phyloP scores from a whole-genome alignment of 2,888 invertebrate species.

The Apodemia duryi region DNA sequence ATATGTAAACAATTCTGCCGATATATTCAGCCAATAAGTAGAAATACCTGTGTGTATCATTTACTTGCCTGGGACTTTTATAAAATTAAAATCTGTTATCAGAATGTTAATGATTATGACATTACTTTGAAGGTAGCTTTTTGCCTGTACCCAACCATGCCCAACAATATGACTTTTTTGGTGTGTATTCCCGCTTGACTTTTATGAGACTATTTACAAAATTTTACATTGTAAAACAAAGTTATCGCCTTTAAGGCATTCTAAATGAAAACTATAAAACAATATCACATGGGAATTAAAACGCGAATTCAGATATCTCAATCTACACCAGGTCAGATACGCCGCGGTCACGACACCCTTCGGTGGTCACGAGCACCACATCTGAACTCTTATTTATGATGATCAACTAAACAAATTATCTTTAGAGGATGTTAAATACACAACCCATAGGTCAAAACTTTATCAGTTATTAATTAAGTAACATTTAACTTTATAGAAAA shows the following conservation, averaged over 20 bases:
- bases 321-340: conserved; percentile 69
- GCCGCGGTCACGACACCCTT: conserved; percentile 77
- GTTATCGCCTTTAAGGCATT: conserved; percentile 41
- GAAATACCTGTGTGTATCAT: conserved; percentile 24
- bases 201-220: background rate
- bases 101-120: background rate
- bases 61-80: background rate
- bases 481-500: no score
- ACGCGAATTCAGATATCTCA: conserved; percentile 77
- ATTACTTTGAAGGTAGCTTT: background rate
- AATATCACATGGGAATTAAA: conserved; percentile 60
- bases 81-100: conserved; percentile 4
- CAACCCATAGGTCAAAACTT: conserved; percentile 34
- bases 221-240: conserved; percentile 10
- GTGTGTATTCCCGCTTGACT: background rate
- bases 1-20: conserved; percentile 35
- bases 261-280: conserved; percentile 61
- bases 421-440: conserved; percentile 48
- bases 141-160: background rate
- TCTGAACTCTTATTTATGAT: conserved; percentile 48
- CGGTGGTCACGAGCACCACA: conserved; percentile 68
- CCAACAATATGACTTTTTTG: no score
- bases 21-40: conserved; percentile 25
- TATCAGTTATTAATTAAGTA: no score
- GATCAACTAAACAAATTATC: conserved; percentile 58